These are phyloP conservation scores for Plodia interpunctella DNA, from an alignment of 1,140 invertebrate genomes.

Conservation along the genomic window DNA sequence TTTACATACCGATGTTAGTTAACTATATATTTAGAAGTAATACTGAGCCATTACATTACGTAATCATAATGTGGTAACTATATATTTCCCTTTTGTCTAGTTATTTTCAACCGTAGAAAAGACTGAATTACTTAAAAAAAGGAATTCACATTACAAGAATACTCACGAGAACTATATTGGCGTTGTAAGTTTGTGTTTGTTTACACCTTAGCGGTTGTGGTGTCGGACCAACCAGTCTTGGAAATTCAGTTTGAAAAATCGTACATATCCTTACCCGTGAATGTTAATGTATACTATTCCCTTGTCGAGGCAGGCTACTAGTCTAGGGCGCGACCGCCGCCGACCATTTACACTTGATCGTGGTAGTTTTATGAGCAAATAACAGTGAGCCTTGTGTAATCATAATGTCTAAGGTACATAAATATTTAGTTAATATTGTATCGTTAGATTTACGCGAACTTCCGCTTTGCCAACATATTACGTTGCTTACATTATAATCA, in stretches of 20 bases:
- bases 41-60: constrained; percentile 62
- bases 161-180: constrained; percentile 61
- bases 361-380: constrained; percentile 51
- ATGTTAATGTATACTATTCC: constrained; percentile 55
- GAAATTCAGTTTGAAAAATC: constrained; percentile 55
- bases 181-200: constrained; percentile 45
- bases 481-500: constrained; percentile 76
- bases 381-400: constrained; percentile 72
- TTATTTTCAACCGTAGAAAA: constrained; percentile 69
- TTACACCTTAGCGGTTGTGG: constrained; percentile 57
- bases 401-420: constrained; percentile 73
- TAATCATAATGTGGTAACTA: constrained; percentile 49
- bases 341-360: constrained; percentile 38
- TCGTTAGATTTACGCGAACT: constrained; percentile 74
- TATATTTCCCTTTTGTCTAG: constrained; percentile 47
- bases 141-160: constrained; percentile 64
- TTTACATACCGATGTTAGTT: constrained; percentile 74
- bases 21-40: constrained; percentile 60
- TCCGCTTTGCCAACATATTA: constrained; percentile 74
- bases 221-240: constrained; percentile 56
- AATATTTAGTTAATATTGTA: constrained; percentile 73
- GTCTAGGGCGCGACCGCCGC: constrained; percentile 34
- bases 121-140: constrained; percentile 58
- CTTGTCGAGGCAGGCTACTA: constrained; percentile 42
- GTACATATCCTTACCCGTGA: constrained; percentile 72